Evolutionary conservation across 2,888 invertebrate species (phyloP).

Genomic region (Aspidiotus destructor): DNA sequence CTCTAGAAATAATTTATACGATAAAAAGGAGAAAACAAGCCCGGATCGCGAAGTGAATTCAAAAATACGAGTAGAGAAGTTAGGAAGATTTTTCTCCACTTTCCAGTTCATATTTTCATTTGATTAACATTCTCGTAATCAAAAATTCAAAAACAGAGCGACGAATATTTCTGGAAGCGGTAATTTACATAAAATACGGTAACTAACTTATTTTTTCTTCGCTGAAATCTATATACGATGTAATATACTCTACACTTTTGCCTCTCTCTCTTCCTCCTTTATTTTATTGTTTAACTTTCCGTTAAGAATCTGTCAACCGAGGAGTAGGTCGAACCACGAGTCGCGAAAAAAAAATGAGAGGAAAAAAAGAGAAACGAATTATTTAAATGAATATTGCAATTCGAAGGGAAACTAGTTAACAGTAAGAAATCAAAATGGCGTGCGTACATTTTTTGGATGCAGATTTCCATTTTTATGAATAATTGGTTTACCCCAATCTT

Average conservation of each 20-base stretch:
- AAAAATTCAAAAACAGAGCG: too few species aligned
- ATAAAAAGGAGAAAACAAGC: too few species aligned
- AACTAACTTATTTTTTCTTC: too few species aligned
- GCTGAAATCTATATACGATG: background rate
- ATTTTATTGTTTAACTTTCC: conserved; percentile 31
- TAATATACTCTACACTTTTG: conserved; percentile 21
- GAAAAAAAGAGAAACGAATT: conserved; percentile 11
- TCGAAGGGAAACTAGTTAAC: conserved; percentile 29
- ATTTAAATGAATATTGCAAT: conserved; percentile 21
- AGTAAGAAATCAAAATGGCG: conserved; percentile 30
- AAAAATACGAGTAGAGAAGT: too few species aligned
- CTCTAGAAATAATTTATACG: too few species aligned
- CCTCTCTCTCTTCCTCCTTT: background rate
- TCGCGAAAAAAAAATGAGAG: background rate
- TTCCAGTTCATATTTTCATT: too few species aligned
- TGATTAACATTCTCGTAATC: too few species aligned
- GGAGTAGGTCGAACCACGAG: background rate
- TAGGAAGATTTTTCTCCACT: too few species aligned
- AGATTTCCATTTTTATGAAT: conserved; percentile 34
- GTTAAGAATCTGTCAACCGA: conserved; percentile 31
- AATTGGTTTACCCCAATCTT: conserved; percentile 34
- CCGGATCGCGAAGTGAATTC: too few species aligned
- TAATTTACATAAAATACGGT: too few species aligned
- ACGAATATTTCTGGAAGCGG: too few species aligned
- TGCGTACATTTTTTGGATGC: conserved; percentile 23